phyloP scores from a whole-genome alignment of 2,113 vertebrate species.

The Peromyscus leucopus region DNA sequence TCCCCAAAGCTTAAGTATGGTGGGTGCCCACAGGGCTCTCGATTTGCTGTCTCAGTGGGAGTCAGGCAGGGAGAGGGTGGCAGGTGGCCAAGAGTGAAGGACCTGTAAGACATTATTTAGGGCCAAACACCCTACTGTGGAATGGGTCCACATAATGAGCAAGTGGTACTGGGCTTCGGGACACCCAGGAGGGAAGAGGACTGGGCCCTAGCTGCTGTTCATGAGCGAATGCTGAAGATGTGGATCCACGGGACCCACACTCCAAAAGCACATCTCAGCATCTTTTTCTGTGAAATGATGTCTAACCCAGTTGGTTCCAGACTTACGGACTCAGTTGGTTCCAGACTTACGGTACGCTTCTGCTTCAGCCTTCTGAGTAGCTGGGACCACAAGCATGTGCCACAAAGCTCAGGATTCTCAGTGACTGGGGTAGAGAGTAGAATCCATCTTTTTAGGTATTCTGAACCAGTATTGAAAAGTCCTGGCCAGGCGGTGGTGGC shows the following conservation, averaged over 20 bases:
- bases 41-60: background rate
- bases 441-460: background rate
- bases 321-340: background rate
- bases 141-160: background rate
- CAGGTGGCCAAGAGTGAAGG: background rate
- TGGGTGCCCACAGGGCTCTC: background rate
- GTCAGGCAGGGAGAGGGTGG: fast-evolving
- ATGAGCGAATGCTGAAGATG: too few relatives aligned
- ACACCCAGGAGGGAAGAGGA: background rate
- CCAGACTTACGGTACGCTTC: too few relatives aligned
- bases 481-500: too few relatives aligned
- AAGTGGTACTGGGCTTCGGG: background rate
- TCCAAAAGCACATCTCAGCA: background rate
- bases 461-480: background rate
- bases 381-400: background rate
- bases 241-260: fast-evolving
- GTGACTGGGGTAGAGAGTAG: too few relatives aligned
- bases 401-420: background rate
- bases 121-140: background rate
- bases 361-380: background rate
- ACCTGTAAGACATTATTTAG: background rate
- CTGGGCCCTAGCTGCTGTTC: background rate
- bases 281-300: background rate
- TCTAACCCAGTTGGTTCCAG: background rate
- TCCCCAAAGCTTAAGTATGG: background rate